Evolutionary conservation across 2,888 invertebrate genomes (phyloP).

Genomic region (Dorcus hopei): DNA sequence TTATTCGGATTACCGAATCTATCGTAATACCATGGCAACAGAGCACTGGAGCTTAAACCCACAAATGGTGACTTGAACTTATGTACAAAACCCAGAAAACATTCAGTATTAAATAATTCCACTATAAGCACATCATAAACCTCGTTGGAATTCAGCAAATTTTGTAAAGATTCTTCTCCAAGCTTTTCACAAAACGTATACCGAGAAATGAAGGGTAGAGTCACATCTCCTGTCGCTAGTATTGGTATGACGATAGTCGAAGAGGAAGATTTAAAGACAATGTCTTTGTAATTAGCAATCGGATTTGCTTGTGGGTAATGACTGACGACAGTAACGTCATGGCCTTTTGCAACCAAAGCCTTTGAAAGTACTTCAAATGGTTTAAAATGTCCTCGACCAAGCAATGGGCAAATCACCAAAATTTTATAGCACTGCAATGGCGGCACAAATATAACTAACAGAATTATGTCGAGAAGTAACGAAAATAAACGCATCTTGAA

Average conservation of each 20-base stretch:
- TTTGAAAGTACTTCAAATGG: slow-evolving; percentile 60
- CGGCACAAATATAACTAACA: too few species aligned
- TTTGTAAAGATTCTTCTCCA: neutral
- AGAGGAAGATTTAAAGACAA: slow-evolving; percentile 46
- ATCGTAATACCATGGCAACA: slow-evolving; percentile 58
- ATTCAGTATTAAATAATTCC: slow-evolving; percentile 55
- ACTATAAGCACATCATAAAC: neutral
- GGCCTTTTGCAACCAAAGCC: slow-evolving; percentile 60
- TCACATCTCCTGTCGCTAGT: neutral
- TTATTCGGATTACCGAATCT: slow-evolving; percentile 57
- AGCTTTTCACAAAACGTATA: too few species aligned
- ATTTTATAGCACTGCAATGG: slow-evolving; percentile 46
- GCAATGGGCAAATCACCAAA: slow-evolving; percentile 64
- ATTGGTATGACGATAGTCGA: neutral
- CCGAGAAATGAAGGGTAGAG: neutral
- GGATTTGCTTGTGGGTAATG: slow-evolving; percentile 57
- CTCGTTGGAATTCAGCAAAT: neutral
- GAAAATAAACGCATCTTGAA: neutral
- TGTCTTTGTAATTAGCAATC: slow-evolving; percentile 57
- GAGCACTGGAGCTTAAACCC: slow-evolving; percentile 53
- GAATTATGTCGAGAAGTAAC: too few species aligned
- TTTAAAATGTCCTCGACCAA: slow-evolving; percentile 68
- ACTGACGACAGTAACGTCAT: slow-evolving; percentile 66
- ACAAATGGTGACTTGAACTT: slow-evolving; percentile 56
- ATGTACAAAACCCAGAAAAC: slow-evolving; percentile 59